Percentiles rank a stretch among this genome's conserved stretches.
phyloP scores from a whole-genome alignment of 2,113 vertebrate genomes.

The Myodes glareolus region DNA sequence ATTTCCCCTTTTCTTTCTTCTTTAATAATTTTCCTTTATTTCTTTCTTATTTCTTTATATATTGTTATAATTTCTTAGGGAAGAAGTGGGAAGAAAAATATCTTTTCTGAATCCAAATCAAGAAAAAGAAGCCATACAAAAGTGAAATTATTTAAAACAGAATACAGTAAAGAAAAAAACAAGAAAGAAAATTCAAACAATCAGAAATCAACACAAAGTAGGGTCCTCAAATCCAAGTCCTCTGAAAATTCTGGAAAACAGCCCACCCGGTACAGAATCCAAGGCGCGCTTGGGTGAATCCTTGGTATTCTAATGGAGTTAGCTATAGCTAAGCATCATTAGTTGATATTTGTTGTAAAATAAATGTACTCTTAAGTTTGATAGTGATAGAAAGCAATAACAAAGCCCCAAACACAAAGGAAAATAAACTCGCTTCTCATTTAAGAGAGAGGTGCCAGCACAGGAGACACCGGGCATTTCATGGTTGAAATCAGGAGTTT shows the following conservation, averaged over 20 bases:
- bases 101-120: not conserved
- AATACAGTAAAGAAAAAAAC: not conserved
- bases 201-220: not conserved
- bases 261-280: not conserved
- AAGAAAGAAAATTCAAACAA: not conserved
- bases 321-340: not conserved
- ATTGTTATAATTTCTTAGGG: not conserved
- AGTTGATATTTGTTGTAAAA: constrained; percentile 21
- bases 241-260: not conserved
- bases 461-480: not conserved
- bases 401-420: not conserved
- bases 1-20: not conserved
- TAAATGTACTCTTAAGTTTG: not conserved
- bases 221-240: not conserved
- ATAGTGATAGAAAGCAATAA: not conserved
- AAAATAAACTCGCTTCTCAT: not conserved
- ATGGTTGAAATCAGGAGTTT: not conserved
- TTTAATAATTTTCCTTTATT: not conserved
- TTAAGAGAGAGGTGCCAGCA: not conserved
- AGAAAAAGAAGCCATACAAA: not conserved
- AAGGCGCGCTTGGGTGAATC: not conserved
- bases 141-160: not conserved
- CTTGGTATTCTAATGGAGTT: not conserved
- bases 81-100: not conserved
- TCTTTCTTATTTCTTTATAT: not conserved